These are phyloP conservation scores for Drosophila azteca DNA, from an alignment of 1,140 invertebrate species.

Conservation along the genomic window DNA sequence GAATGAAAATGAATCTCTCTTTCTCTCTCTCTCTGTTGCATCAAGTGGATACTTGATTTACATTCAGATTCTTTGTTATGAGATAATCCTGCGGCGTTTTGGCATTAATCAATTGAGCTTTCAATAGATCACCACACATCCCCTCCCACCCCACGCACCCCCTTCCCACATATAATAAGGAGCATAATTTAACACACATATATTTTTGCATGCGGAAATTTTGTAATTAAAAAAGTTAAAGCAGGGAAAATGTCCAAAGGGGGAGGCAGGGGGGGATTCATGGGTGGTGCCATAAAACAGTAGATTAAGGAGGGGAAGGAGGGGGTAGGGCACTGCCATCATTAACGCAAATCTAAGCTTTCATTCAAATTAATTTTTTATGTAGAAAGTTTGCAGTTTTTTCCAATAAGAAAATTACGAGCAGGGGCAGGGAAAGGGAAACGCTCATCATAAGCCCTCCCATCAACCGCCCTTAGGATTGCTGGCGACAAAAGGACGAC, in stretches of 20 bases:
- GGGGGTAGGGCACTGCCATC: conserved; percentile 13
- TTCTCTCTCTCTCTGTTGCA: conserved; percentile 2
- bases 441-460: conserved; percentile 72
- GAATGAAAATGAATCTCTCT: conserved; percentile 19
- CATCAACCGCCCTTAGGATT: too few relatives aligned
- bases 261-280: conserved; percentile 22
- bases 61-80: conserved; percentile 3
- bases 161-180: conserved; percentile 22
- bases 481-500: conserved; percentile 37
- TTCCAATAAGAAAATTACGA: conserved; percentile 47
- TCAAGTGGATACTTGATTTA: neutral
- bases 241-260: conserved; percentile 30
- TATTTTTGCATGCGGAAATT: conserved; percentile 25
- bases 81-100: too few relatives aligned
- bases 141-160: too few relatives aligned
- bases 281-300: conserved; percentile 79
- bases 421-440: conserved; percentile 6
- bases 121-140: neutral
- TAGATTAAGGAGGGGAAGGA: conserved; percentile 57
- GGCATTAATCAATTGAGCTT: neutral
- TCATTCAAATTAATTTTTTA: conserved; percentile 80
- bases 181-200: conserved; percentile 16
- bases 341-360: conserved; percentile 73
- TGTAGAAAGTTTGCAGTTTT: conserved; percentile 73
- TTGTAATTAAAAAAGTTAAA: conserved; percentile 71